Base-by-base conservation (phyloP, 2,888 invertebrate genomes). In the Chrysomela aeneicollis region DNA sequence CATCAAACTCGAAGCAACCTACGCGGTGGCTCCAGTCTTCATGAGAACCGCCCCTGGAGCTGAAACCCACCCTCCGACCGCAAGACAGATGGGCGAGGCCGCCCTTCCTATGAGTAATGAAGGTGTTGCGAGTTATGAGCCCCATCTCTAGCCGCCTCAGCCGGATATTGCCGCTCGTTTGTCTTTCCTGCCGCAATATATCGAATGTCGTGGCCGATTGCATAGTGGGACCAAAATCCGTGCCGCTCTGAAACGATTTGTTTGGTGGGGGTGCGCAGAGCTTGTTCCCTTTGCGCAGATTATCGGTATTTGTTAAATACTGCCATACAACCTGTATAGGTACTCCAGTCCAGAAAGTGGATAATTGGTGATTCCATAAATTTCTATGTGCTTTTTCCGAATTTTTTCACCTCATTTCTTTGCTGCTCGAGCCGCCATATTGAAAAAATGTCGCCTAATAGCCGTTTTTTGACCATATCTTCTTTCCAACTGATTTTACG, bases 131-230 rank as follows among this genome's bases (percentile, higher is more conserved):
- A 81, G 79, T 80, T 81, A 80, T 79, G 79, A 78, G 79, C 76
- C 77, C 76, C 78, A 80, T 80, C 78, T 78, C 76, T 78, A 77
- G 63, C 74, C 75, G 79, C 76, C 79, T 77, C 74, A 71, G 72
- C 75, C 80, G 82, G 82, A 82, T 82, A 82, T 82, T 82, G 79
- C 82, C 76, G 75, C 78, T 80, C 82, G 80, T 82, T 81, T 81
- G 81, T 82, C 82, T 82, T 80, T 69, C 71, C 71, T 59, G 55
- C 73, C 73, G 78, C 77, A 80, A 81, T 80, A 81, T 79, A 78
- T 73, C 61, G 73, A 70, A 64, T 72, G 73, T 72, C 73, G 68
- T 59, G 65, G 64, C 68, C 73, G 75, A 78, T 77, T 78, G 75
- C n/a, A n/a, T 70, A 74, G 74, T 76, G 73, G 72, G 74, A 74